These are phyloP conservation scores for Lynx canadensis DNA, from an alignment of 2,113 vertebrate genomes.

Conservation along the genomic window DNA sequence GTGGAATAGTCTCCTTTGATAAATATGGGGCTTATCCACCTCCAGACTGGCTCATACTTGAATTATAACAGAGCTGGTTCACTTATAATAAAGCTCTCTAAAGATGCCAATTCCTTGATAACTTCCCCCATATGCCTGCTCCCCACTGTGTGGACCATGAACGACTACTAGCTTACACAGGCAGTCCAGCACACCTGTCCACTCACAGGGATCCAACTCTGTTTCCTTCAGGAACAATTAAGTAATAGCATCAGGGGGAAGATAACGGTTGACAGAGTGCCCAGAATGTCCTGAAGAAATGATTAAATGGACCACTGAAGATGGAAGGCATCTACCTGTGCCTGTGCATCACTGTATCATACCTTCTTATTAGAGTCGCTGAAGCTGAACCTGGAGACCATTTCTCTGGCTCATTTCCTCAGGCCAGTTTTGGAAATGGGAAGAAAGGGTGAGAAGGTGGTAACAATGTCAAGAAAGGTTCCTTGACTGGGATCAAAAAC, in stretches of 20 bases:
- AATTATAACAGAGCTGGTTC: background rate
- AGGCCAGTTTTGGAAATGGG: background rate
- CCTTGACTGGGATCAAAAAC: conserved; percentile 5
- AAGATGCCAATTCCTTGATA: background rate
- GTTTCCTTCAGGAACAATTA: conserved; percentile 33
- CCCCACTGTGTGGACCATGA: background rate
- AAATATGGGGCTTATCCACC: background rate
- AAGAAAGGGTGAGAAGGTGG: background rate
- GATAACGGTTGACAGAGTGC: background rate
- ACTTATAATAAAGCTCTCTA: background rate
- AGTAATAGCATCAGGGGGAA: background rate
- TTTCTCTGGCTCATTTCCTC: conserved; percentile 11
- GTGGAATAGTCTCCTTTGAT: background rate
- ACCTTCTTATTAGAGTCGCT: background rate
- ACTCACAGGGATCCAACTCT: background rate
- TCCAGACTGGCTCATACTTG: background rate
- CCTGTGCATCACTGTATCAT: background rate
- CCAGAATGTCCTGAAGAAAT: conserved; percentile 24
- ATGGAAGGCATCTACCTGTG: background rate
- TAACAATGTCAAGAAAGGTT: background rate
- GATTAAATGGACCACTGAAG: background rate
- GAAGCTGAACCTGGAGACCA: background rate
- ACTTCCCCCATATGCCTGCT: background rate
- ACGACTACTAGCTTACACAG: background rate
- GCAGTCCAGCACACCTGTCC: background rate